Percentiles rank a stretch among this genome's conserved stretches.
phyloP scores from a whole-genome alignment of 1,140 invertebrate species.

The Hypsibius dujardini region DNA sequence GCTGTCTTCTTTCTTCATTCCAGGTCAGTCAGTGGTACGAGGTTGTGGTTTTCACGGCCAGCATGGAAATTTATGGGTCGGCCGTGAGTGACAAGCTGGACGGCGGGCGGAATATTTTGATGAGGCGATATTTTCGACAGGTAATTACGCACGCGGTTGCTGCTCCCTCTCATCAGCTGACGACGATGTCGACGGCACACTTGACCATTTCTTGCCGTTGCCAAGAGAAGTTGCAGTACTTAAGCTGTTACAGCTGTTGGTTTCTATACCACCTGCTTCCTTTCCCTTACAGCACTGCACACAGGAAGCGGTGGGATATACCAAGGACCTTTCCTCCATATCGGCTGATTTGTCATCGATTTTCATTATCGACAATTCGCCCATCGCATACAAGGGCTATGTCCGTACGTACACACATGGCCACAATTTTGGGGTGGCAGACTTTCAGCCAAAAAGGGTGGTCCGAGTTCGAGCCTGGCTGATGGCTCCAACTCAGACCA shows the following conservation, averaged over 20 bases:
- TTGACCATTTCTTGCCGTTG: too few relatives aligned
- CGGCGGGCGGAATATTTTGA: conserved; percentile 75
- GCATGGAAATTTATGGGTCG: conserved; percentile 99
- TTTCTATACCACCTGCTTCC: not conserved
- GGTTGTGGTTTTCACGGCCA: conserved; percentile 92
- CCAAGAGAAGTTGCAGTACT: too few relatives aligned
- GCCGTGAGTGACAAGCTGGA: conserved; percentile 96
- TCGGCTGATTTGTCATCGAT: conserved; percentile 86
- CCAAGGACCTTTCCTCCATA: conserved; percentile 91
- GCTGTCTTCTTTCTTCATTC: too few relatives aligned
- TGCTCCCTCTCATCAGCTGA: too few relatives aligned
- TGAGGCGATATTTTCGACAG: conserved; percentile 69
- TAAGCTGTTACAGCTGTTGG: too few relatives aligned
- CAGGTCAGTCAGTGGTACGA: conserved; percentile 89
- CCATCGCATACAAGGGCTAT: conserved; percentile 90
- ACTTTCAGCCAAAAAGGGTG: too few relatives aligned
- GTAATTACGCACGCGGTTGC: too few relatives aligned
- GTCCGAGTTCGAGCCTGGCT: too few relatives aligned
- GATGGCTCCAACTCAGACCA: too few relatives aligned
- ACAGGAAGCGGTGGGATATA: conserved; percentile 86
- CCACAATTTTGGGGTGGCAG: too few relatives aligned
- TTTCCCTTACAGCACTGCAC: conserved; percentile 64
- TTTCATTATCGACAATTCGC: conserved; percentile 98
- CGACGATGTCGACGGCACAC: too few relatives aligned
- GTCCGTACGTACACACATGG: conserved; percentile 60